These are phyloP conservation scores for Platichthys flesus DNA, from an alignment of 2,113 vertebrate species.

Conservation along the genomic window DNA sequence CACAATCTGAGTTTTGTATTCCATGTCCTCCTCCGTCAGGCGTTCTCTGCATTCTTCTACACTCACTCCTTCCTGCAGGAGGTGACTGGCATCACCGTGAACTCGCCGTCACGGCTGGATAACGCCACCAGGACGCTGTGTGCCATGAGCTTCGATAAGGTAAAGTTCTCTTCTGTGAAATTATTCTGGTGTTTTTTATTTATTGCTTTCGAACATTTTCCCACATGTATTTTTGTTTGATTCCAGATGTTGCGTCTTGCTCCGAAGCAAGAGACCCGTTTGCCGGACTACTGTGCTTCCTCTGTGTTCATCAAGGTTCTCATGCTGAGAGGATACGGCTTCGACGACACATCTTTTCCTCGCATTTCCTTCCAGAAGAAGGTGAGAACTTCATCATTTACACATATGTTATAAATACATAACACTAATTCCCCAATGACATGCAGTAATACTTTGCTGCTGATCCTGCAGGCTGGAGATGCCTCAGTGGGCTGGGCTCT, in stretches of 20 bases:
- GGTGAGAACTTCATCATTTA: conserved; percentile 67
- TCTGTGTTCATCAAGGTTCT: conserved; percentile 83
- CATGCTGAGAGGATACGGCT: conserved; percentile 84
- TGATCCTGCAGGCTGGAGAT: conserved; percentile 79
- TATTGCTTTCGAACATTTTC: background rate
- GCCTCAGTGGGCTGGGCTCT: conserved; percentile 89
- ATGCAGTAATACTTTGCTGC: background rate
- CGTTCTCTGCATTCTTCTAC: conserved; percentile 95
- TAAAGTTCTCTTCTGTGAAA: conserved; percentile 47
- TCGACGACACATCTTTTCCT: conserved; percentile 77
- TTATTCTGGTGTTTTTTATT: background rate
- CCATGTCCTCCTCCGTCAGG: conserved; percentile 75
- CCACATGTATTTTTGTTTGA: background rate
- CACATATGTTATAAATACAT: background rate
- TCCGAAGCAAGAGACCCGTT: conserved; percentile 32
- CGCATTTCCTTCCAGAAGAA: conserved; percentile 84
- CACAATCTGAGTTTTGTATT: background rate
- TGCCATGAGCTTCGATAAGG: conserved; percentile 82
- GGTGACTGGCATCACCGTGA: conserved; percentile 73
- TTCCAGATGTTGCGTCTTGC: conserved; percentile 72
- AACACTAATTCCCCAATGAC: background rate
- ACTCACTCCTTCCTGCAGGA: conserved; percentile 86
- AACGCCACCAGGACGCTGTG: conserved; percentile 79
- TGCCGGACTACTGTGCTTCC: conserved; percentile 83
- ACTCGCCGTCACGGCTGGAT: conserved; percentile 79